These are phyloP conservation scores for Ptilonorhynchus violaceus DNA, from an alignment of 2,113 vertebrate genomes.

Conservation along the genomic window DNA sequence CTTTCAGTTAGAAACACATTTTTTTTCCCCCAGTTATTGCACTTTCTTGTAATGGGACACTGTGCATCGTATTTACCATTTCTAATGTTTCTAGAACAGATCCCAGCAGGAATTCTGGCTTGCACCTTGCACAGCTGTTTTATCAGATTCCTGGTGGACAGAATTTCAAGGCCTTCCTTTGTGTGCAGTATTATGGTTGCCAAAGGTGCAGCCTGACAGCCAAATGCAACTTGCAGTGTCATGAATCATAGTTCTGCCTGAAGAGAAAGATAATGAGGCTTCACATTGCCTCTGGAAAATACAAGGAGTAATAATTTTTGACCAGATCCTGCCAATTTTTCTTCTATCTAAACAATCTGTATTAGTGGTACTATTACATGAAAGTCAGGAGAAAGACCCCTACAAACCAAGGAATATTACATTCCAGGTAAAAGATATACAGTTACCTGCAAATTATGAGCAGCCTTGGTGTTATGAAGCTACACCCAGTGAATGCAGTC, in stretches of 20 bases:
- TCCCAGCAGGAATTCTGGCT: slow-evolving; percentile 59
- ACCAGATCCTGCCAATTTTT: not conserved
- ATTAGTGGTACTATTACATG: not conserved
- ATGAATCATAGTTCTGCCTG: not conserved
- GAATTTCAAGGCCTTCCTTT: slow-evolving; percentile 16
- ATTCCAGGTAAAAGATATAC: not conserved
- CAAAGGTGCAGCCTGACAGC: slow-evolving; percentile 5
- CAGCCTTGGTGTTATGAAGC: not conserved
- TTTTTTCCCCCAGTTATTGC: not conserved
- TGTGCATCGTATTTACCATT: not conserved
- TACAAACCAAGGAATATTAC: not conserved
- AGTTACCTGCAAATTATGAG: not conserved
- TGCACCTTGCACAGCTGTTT: slow-evolving; percentile 48
- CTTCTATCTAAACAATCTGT: not conserved
- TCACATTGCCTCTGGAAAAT: not conserved
- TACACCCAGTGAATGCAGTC: not conserved
- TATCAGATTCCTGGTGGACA: slow-evolving; percentile 12
- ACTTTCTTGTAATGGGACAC: not conserved
- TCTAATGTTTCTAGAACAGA: slow-evolving; percentile 43
- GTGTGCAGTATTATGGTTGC: slow-evolving; percentile 7
- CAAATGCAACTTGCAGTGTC: slow-evolving; percentile 34
- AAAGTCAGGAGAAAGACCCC: not conserved
- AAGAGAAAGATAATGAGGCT: not conserved
- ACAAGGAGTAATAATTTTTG: not conserved
- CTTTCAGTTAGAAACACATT: not conserved